A percentile compares a stretch with the other conserved stretches of the same genome.
These are phyloP conservation scores for Anthopleura xanthogrammica DNA, from an alignment of 92 coral and sea anemone genomes.

Conservation along the genomic window DNA sequence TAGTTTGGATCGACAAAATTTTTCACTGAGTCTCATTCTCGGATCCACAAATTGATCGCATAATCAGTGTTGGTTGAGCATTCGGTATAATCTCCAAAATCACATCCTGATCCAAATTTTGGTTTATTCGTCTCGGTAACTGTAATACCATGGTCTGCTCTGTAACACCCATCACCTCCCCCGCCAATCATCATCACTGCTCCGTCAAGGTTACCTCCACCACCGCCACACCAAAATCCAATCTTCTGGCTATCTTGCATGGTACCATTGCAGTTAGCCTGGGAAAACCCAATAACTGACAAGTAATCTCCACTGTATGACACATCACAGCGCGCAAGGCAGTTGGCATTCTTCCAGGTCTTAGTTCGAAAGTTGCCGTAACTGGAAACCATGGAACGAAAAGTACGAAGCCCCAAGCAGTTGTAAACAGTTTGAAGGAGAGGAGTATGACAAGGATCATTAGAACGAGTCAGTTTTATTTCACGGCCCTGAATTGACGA, in stretches of 20 bases:
- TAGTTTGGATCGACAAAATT: no score
- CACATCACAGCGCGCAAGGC: slow-evolving; percentile 54
- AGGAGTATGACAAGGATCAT: slow-evolving; percentile 43
- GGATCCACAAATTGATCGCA: background rate
- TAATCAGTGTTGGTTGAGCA: background rate
- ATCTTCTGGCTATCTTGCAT: slow-evolving; percentile 12
- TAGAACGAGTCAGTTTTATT: slow-evolving; percentile 58
- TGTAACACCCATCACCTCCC: slow-evolving; percentile 4
- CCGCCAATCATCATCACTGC: slow-evolving; percentile 32
- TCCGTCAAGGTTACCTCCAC: slow-evolving; percentile 8
- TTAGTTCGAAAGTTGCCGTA: slow-evolving; percentile 49
- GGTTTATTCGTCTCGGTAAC: slow-evolving; percentile 7
- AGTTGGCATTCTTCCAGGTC: slow-evolving; percentile 35
- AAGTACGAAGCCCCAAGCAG: slow-evolving; percentile 46
- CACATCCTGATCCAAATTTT: slow-evolving; percentile 3
- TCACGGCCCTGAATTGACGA: slow-evolving; percentile 44
- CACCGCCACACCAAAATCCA: slow-evolving; percentile 39
- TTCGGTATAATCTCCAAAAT: slow-evolving; percentile 5
- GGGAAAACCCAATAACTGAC: slow-evolving; percentile 27
- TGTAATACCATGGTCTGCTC: slow-evolving; percentile 25
- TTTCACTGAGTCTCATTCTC: background rate
- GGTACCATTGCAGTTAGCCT: slow-evolving; percentile 27
- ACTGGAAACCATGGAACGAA: slow-evolving; percentile 55
- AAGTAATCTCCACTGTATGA: slow-evolving; percentile 42
- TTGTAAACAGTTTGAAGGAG: slow-evolving; percentile 38